Evolutionary conservation across 2,888 invertebrate species (phyloP).

Genomic region (Rhimphoctona megacephalus): DNA sequence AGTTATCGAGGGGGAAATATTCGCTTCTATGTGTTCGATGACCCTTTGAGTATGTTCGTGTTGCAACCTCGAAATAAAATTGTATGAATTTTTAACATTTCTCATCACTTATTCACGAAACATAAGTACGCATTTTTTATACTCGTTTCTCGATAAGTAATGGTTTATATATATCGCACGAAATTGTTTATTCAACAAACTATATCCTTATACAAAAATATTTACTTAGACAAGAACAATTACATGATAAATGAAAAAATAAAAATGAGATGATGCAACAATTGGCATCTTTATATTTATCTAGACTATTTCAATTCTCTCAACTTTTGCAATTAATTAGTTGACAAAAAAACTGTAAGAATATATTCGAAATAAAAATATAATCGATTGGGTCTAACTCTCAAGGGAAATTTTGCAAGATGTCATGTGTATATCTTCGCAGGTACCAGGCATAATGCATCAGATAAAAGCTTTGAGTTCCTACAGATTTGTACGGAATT

Average conservation of each 20-base stretch:
- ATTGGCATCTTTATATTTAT: background rate
- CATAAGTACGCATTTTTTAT: background rate
- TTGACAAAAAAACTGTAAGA: background rate
- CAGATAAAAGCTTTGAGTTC: background rate
- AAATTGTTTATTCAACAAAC: background rate
- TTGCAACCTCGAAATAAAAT: conserved; percentile 32
- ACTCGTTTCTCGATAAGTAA: background rate
- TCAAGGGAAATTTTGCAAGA: background rate
- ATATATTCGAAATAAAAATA: background rate
- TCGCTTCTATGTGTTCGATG: conserved; percentile 40
- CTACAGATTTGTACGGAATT: conserved; percentile 5
- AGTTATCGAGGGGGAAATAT: conserved; percentile 6
- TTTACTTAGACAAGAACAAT: background rate
- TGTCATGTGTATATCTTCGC: background rate
- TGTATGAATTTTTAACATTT: background rate
- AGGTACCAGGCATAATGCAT: background rate
- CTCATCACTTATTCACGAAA: background rate
- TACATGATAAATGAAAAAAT: background rate
- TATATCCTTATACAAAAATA: background rate
- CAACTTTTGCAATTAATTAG: background rate
- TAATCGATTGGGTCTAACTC: background rate
- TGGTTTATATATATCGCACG: background rate
- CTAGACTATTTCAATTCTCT: background rate
- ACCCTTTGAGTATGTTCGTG: conserved; percentile 22
- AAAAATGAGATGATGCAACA: background rate